Percentiles rank a stretch among this genome's conserved stretches.
phyloP scores from a whole-genome alignment of 2,113 vertebrate genomes.

The Halcyon senegalensis region DNA sequence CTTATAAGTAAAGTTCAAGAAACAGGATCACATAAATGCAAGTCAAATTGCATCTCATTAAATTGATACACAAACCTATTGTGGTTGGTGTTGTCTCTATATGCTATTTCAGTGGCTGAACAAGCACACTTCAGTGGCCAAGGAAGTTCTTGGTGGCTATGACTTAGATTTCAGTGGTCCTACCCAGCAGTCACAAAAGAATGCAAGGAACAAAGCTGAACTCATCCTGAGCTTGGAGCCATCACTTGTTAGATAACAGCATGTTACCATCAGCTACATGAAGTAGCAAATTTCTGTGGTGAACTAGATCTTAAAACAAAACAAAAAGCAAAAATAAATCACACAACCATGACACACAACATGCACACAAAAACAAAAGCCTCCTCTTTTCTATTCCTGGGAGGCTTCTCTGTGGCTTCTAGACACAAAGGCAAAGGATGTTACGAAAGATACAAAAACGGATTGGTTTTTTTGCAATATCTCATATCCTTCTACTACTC shows the following conservation, averaged over 20 bases:
- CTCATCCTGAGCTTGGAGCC: neutral
- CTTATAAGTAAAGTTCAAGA: neutral
- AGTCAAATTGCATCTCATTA: neutral
- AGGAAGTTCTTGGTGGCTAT: neutral
- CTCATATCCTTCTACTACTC: neutral
- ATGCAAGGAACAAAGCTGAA: fast-evolving
- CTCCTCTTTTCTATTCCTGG: neutral
- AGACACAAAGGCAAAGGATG: neutral
- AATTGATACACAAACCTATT: neutral
- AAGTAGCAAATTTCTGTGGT: neutral
- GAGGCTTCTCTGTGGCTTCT: neutral
- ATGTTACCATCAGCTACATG: neutral
- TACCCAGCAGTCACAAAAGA: neutral
- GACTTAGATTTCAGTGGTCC: neutral
- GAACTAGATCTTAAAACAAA: neutral
- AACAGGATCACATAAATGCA: neutral
- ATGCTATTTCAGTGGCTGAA: neutral
- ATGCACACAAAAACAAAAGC: neutral
- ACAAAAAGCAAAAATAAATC: neutral
- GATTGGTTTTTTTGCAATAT: neutral
- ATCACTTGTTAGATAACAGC: neutral
- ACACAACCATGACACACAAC: neutral
- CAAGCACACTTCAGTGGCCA: neutral
- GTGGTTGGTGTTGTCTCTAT: neutral
- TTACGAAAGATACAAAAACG: neutral